These are phyloP conservation scores for Lacanobia wlatinum DNA, from an alignment of 2,888 invertebrate genomes.

Conservation along the genomic window DNA sequence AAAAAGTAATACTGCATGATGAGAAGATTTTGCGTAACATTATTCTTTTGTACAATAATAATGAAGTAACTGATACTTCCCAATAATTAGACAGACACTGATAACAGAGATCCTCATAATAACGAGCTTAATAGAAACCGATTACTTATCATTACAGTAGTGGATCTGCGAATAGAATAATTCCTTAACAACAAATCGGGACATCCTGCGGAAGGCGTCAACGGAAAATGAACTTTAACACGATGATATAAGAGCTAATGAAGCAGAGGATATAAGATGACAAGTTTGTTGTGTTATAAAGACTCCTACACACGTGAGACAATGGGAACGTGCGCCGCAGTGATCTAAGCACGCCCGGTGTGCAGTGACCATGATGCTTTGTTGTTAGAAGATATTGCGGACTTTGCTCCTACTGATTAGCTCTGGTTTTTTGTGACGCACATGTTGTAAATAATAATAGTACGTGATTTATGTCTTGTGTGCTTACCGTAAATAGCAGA, in stretches of 20 bases:
- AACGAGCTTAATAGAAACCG: slow-evolving; percentile 53
- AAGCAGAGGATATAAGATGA: slow-evolving; percentile 60
- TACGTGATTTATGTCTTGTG: slow-evolving; percentile 7
- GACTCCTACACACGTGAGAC: slow-evolving; percentile 83
- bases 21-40: neutral
- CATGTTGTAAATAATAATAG: slow-evolving; percentile 1
- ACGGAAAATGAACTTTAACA: slow-evolving; percentile 61
- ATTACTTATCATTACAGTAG: slow-evolving; percentile 64
- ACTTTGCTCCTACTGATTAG: slow-evolving; percentile 55
- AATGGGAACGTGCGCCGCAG: slow-evolving; percentile 74
- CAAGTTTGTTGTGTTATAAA: slow-evolving; percentile 66
- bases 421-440: slow-evolving; percentile 38
- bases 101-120: slow-evolving; percentile 42
- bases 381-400: slow-evolving; percentile 36
- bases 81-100: slow-evolving; percentile 30
- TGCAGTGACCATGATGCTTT: slow-evolving; percentile 59
- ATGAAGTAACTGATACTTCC: neutral
- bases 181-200: slow-evolving; percentile 71
- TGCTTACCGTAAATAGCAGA: neutral
- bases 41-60: neutral
- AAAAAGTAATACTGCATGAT: neutral
- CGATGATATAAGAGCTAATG: slow-evolving; percentile 52
- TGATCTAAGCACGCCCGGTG: slow-evolving; percentile 67
- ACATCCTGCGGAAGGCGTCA: slow-evolving; percentile 69
- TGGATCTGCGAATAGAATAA: slow-evolving; percentile 75